These are phyloP conservation scores for Papilio aristodemus DNA, from an alignment of 1,140 invertebrate species.

Conservation along the genomic window DNA sequence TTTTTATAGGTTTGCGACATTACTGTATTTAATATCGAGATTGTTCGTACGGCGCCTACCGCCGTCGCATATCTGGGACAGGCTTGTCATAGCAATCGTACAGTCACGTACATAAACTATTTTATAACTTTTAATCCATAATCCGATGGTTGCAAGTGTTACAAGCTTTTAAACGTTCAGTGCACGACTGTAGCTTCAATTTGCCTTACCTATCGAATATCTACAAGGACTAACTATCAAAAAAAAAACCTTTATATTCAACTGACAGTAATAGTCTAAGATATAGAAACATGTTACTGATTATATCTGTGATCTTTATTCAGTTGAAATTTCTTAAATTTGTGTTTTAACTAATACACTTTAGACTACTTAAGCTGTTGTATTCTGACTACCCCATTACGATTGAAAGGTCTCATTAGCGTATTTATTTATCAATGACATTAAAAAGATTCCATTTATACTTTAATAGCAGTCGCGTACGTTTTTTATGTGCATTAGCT, in stretches of 20 bases:
- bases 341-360: too few relatives aligned
- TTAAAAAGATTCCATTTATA: constrained; percentile 17
- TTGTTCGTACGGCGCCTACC: constrained; percentile 56
- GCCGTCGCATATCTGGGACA: constrained; percentile 72
- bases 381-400: background rate
- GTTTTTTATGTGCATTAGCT: constrained; percentile 17
- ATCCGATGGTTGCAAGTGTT: background rate
- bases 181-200: background rate
- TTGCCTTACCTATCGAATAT: background rate
- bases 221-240: background rate
- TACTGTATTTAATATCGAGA: constrained; percentile 53
- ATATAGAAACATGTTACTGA: constrained; percentile 6
- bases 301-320: background rate
- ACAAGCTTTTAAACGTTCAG: background rate
- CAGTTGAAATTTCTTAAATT: background rate
- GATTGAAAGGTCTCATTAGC: background rate
- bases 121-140: constrained; percentile 7
- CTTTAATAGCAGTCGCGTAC: constrained; percentile 6
- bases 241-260: background rate
- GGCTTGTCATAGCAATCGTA: constrained; percentile 57
- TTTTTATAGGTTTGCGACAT: constrained; percentile 60
- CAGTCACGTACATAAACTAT: background rate
- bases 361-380: background rate
- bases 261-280: background rate
- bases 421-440: constrained; percentile 23